Conservation (phyloP, 2,113 vertebrate species). For the Catharus minimus region DNA sequence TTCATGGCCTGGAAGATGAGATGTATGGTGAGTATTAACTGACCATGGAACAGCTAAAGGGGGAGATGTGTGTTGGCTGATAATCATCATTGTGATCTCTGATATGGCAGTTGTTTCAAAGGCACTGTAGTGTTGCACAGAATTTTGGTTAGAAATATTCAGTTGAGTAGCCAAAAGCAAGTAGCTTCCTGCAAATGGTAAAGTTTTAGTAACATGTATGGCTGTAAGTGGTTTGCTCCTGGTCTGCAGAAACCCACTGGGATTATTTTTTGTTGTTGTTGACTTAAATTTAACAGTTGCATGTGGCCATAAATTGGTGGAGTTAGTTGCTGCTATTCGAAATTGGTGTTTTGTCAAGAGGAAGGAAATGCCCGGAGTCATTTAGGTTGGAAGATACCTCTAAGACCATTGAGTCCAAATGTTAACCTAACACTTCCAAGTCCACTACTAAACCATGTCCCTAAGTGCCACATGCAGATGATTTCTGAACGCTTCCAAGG, state of each 20-base stretch:
- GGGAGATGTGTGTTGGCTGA: neutral
- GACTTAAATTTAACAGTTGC: neutral
- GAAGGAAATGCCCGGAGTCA: neutral
- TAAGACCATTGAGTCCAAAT: accelerated
- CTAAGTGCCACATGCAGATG: neutral
- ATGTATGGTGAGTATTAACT: conserved; percentile 87
- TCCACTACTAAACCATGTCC: neutral
- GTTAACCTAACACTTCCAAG: neutral
- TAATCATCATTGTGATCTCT: neutral
- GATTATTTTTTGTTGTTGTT: neutral
- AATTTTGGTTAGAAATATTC: neutral
- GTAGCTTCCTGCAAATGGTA: neutral
- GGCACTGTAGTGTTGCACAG: neutral
- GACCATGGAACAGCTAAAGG: neutral
- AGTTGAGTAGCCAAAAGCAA: neutral
- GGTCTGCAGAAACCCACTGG: neutral
- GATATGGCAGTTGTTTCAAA: neutral
- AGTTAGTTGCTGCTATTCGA: neutral
- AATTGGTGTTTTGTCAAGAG: neutral
- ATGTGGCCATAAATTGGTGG: neutral
- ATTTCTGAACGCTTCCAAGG: neutral
- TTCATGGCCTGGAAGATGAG: conserved; percentile 96
- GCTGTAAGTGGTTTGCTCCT: neutral
- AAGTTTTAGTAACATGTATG: neutral
- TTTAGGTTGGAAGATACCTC: neutral